A percentile compares a stretch with the other conserved stretches of the same genome.
These are phyloP conservation scores for Hyalella azteca DNA, from an alignment of 2,888 invertebrate genomes.

Conservation along the genomic window DNA sequence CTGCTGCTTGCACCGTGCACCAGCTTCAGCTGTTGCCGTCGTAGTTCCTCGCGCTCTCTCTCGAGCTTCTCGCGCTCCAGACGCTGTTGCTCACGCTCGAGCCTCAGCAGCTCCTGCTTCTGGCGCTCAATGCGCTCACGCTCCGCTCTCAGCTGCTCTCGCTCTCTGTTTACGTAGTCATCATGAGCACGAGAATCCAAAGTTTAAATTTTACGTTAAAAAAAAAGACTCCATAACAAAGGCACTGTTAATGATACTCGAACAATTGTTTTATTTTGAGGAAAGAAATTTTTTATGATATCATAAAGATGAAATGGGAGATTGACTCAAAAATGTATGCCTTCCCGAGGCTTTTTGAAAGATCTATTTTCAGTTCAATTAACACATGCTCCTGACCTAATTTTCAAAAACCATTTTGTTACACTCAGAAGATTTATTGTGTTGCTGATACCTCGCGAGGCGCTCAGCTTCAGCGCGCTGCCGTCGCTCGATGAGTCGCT, in stretches of 20 bases:
- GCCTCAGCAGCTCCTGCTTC: slow-evolving; percentile 80
- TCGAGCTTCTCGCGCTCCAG: slow-evolving; percentile 68
- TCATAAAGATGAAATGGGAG: too few relatives aligned
- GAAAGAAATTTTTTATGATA: too few relatives aligned
- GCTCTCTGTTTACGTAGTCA: too few relatives aligned
- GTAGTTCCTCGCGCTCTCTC: slow-evolving; percentile 71
- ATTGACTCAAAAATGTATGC: too few relatives aligned
- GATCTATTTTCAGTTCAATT: too few relatives aligned
- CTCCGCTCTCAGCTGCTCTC: slow-evolving; percentile 69
- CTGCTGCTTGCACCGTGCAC: not conserved
- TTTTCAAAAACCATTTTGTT: too few relatives aligned
- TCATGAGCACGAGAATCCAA: too few relatives aligned
- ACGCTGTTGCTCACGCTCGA: slow-evolving; percentile 86
- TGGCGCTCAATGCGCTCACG: slow-evolving; percentile 84
- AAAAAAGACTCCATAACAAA: not conserved
- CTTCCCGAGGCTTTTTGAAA: too few relatives aligned
- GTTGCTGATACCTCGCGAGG: slow-evolving; percentile 72
- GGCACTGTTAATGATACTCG: not conserved
- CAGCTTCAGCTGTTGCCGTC: slow-evolving; percentile 60
- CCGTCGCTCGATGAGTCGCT: slow-evolving; percentile 69
- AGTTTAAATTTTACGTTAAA: too few relatives aligned
- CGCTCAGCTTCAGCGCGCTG: slow-evolving; percentile 81
- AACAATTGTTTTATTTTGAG: too few relatives aligned
- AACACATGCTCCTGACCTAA: too few relatives aligned
- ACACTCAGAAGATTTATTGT: too few relatives aligned